Evolutionary conservation across 1,140 invertebrate species (phyloP), one percentile per base, ranked within the genome.

Genomic region (Alviniconcha marisindica): DNA sequence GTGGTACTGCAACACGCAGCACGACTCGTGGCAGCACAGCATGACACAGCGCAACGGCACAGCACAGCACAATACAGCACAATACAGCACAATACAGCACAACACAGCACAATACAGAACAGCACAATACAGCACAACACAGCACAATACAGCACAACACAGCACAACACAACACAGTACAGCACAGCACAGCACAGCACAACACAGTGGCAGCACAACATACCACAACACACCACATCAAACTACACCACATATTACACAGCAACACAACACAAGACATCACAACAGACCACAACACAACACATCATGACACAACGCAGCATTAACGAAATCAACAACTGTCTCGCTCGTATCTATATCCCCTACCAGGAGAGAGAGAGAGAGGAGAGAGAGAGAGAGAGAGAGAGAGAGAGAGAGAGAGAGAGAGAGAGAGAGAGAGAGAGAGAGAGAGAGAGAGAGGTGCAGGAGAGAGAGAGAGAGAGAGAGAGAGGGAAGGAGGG

Each of bases 91-190:
- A 85, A 77, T 42, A 87, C 86, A 88, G 79, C 87, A 88, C 84
- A 85, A 66, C 74, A 87, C 86, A 83, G 63, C 79, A 87, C 84
- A 85, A 56, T 42, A 85, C 86, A 85, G 83, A 60, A 87, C 86
- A 85, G 79, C 81, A 87, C 83, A 87, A 74, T 86, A 87, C 86
- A 87, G 80, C 86, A 87, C 80, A 87, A 63, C 81, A 88, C 84
- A 85, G 77, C 87, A 86, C 84, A 83, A 74, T 84, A 88, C 84
- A 85, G 74, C 80, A 86, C 86, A 83, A 71, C 86, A 87, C 86
- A 86, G 78, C 86, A 87, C 86, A 86, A 77, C 76, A 44, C 14
- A 44, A 87, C 80, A 82, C 42, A 85, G 74, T 74, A 88, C 81
- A 85, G 74, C 80, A 88, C 80, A 87, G 84, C 86, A 88, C 84